Evolutionary conservation across 2,888 invertebrate genomes (phyloP).

Genomic region (Chrysomela aeneicollis): DNA sequence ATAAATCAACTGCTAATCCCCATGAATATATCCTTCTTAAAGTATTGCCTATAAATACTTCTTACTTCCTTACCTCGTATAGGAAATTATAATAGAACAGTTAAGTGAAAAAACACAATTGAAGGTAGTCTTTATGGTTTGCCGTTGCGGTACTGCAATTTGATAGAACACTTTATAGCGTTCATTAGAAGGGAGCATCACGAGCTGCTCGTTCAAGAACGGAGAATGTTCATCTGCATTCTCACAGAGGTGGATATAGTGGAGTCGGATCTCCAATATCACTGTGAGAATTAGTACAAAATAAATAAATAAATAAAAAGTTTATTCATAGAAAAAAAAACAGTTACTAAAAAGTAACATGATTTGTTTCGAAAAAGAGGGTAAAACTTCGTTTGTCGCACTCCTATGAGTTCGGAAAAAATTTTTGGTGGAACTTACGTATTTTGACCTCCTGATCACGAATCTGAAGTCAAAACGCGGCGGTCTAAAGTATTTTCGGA

Average conservation of each 20-base stretch:
- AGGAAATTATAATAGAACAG: constrained; percentile 39
- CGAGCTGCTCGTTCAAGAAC: constrained; percentile 46
- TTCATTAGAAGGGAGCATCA: constrained; percentile 53
- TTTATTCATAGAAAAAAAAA: too few relatives aligned
- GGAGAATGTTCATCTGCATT: constrained; percentile 52
- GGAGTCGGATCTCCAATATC: too few relatives aligned
- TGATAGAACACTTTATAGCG: constrained; percentile 52
- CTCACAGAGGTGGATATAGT: constrained; percentile 24
- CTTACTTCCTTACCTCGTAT: constrained; percentile 34
- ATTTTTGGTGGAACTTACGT: too few relatives aligned
- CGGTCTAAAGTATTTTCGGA: too few relatives aligned
- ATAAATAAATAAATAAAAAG: too few relatives aligned
- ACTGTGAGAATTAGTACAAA: too few relatives aligned
- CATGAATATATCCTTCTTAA: constrained; percentile 24
- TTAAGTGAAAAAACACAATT: constrained; percentile 37
- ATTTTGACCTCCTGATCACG: too few relatives aligned
- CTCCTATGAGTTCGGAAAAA: too few relatives aligned
- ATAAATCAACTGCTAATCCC: constrained; percentile 36
- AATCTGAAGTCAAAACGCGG: too few relatives aligned
- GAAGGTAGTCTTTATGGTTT: constrained; percentile 33
- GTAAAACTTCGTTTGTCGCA: too few relatives aligned
- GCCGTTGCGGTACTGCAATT: constrained; percentile 43
- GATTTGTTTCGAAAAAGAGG: too few relatives aligned
- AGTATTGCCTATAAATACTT: constrained; percentile 36
- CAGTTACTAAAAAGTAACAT: too few relatives aligned